A percentile compares a stretch with the other conserved stretches of the same genome.
Evolutionary conservation across 2,113 vertebrate species (phyloP).

Genomic region (Embiotoca jacksoni): DNA sequence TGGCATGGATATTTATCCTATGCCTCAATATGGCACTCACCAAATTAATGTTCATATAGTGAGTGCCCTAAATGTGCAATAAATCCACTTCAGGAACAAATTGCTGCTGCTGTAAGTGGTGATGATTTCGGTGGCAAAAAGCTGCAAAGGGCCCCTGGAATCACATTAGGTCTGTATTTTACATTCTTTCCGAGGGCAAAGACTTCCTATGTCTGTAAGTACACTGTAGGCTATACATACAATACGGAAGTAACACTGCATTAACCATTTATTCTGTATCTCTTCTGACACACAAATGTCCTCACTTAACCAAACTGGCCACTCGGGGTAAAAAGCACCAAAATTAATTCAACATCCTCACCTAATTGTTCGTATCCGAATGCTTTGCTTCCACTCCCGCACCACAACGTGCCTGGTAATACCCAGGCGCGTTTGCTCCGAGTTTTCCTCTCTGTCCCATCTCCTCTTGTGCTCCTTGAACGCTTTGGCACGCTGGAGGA

Average conservation of each 20-base stretch:
- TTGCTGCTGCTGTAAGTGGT: too few species aligned
- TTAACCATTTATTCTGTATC: not conserved
- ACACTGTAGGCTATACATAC: too few species aligned
- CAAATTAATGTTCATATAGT: too few species aligned
- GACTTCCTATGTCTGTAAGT: not conserved
- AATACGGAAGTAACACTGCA: not conserved
- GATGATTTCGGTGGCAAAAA: too few species aligned
- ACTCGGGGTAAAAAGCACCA: too few species aligned
- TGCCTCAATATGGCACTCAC: too few species aligned
- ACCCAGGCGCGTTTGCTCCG: constrained; percentile 84
- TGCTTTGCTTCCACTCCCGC: constrained; percentile 88
- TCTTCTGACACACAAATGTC: not conserved
- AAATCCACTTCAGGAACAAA: too few species aligned
- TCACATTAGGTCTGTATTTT: not conserved
- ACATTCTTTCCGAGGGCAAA: not conserved
- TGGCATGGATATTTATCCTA: too few species aligned
- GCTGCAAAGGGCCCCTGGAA: too few species aligned
- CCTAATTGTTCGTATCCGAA: constrained; percentile 85
- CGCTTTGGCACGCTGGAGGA: not conserved
- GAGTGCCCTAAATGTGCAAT: too few species aligned
- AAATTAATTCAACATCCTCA: constrained; percentile 68
- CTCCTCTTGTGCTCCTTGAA: not conserved
- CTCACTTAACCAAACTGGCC: not conserved
- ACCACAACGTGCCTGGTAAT: constrained; percentile 93
- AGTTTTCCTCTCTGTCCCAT: not conserved